A percentile compares a stretch with the other conserved stretches of the same genome.
Conservation (phyloP, 1,140 invertebrate genomes). For the Zophobas atratus region DNA sequence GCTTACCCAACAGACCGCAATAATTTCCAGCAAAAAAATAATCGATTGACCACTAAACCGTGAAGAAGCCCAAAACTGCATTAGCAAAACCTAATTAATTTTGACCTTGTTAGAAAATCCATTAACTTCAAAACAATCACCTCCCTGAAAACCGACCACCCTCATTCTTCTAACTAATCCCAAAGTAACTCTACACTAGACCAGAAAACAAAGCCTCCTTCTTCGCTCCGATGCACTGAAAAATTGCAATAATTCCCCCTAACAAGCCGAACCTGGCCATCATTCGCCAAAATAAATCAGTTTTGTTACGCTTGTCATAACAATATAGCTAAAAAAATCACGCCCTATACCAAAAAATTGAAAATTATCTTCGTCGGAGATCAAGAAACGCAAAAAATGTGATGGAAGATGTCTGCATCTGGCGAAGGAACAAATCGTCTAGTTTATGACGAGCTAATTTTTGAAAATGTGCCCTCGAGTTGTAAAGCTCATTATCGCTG, state of each 20-base stretch:
- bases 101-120: background rate
- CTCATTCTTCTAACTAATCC: background rate
- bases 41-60: too few relatives aligned
- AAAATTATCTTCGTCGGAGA: background rate
- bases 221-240: background rate
- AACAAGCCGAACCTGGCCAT: background rate
- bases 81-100: too few relatives aligned
- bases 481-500: constrained; percentile 20
- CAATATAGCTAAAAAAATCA: background rate
- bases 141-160: background rate
- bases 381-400: background rate
- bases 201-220: background rate
- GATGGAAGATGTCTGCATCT: background rate
- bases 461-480: background rate
- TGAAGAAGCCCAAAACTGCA: too few relatives aligned
- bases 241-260: background rate
- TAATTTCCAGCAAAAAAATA: too few relatives aligned
- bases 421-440: background rate
- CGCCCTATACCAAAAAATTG: background rate
- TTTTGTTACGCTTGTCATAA: background rate
- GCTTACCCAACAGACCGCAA: too few relatives aligned
- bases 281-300: constrained; percentile 2
- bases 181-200: background rate
- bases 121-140: background rate
- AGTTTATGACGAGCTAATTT: constrained; percentile 16